Evolutionary conservation across 2,113 vertebrate species (phyloP).

Genomic region (Phylloscopus trochiloides): DNA sequence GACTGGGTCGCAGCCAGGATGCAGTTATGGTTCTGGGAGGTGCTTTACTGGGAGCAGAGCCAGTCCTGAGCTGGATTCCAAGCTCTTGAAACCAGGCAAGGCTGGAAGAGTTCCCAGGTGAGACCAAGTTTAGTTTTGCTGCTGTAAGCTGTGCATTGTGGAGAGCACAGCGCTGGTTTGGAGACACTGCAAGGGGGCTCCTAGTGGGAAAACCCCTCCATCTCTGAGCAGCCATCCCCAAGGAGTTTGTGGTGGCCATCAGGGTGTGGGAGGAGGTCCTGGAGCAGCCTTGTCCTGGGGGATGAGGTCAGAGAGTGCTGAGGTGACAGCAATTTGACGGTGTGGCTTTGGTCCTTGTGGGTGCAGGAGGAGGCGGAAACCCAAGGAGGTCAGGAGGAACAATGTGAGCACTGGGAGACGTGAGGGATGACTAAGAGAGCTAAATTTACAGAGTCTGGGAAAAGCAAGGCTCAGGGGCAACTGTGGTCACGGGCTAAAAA

Average conservation of each 20-base stretch:
- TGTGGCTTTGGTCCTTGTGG: background rate
- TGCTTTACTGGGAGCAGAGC: background rate
- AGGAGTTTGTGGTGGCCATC: background rate
- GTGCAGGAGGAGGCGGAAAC: background rate
- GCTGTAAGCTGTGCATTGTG: fast-evolving
- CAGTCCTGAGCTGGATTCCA: background rate
- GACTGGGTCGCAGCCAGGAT: background rate
- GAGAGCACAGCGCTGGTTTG: fast-evolving
- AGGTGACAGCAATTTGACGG: fast-evolving
- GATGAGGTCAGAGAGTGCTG: background rate
- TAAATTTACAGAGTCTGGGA: conserved; percentile 24
- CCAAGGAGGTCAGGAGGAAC: background rate
- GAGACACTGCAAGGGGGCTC: background rate
- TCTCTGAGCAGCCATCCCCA: background rate
- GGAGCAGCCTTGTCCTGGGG: background rate
- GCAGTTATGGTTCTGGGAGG: background rate
- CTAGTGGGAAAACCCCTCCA: background rate
- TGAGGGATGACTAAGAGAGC: conserved; percentile 11
- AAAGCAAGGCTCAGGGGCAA: conserved; percentile 31
- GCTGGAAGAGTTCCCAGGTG: background rate
- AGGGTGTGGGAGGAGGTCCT: background rate
- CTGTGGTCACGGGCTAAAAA: conserved; percentile 42
- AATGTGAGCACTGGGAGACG: fast-evolving
- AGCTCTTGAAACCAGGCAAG: background rate
- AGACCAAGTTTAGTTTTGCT: background rate